Base-by-base conservation (phyloP, 1,140 invertebrate species). In the Mercenaria mercenaria region DNA sequence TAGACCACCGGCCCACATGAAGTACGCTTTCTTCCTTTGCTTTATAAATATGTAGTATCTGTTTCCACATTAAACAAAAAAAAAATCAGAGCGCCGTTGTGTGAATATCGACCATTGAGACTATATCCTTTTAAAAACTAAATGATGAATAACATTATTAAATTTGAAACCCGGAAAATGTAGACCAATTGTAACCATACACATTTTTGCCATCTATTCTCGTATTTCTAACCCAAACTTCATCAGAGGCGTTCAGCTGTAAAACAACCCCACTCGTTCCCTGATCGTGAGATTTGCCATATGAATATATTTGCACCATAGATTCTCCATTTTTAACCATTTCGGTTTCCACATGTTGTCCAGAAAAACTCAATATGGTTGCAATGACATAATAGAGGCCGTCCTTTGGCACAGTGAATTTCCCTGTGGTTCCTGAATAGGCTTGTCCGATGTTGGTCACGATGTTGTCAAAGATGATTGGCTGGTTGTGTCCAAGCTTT, bases 241-340 rank as follows among this genome's bases (percentile, higher is more conserved):
- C 34, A 69, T 88, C 85, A 13, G 37, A 37, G 3, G 18, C 26
- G 15, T 50, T 47, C 3, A 88, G 59, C 13, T n/a, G 41, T 11
- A 88, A n/a, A 37, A 88, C 85, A 32, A 76, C 41, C 23, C 69
- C 59, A 26, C 79, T 76, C 0, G 85, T 50, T 13, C 85, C 85
- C n/a, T 56, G 50, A 13, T 56, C 52, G 32, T 72, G 32, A 11
- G 20, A 39, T 18, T 72, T 37, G 32, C 80, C 77, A 41, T 59
- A 34, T 0, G 74, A 80, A 43, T 80, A 88, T 43, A 76, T 80
- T 37, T 39, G 39, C 8, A 80, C 76, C 18, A 69, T 32, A 8
- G 41, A 20, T 8, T 43, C 0, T 26, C 76, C 85, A 41, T 88
- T 88, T 52, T 29, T 50, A 1, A 67, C 56, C 10, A 88, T 80